Evolutionary conservation across 2,888 invertebrate genomes (phyloP).

Genomic region (Drosophila hamatofila): DNA sequence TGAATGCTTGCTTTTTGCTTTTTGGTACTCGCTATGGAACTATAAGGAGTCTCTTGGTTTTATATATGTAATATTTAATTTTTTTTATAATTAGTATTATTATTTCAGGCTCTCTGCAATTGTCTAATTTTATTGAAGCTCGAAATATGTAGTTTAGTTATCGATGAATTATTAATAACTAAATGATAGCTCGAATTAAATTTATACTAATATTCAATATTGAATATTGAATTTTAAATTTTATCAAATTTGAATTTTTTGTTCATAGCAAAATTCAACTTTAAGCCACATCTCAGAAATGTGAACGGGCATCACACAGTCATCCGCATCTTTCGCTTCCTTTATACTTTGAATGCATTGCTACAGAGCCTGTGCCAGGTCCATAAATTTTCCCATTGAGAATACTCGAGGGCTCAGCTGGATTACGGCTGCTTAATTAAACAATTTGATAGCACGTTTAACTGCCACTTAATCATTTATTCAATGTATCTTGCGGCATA

Average conservation of each 20-base stretch:
- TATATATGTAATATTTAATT: background rate
- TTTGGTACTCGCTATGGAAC: background rate
- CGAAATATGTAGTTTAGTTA: too few relatives aligned
- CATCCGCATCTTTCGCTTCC: background rate
- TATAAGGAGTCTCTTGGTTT: background rate
- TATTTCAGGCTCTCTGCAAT: too few relatives aligned
- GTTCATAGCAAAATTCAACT: too few relatives aligned
- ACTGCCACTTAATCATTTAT: slow-evolving; percentile 56
- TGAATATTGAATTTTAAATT: too few relatives aligned
- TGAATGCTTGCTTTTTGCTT: slow-evolving; percentile 59
- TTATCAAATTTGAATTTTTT: too few relatives aligned
- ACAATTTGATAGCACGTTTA: slow-evolving; percentile 56
- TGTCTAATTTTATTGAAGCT: too few relatives aligned
- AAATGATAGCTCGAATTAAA: too few relatives aligned
- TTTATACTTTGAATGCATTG: slow-evolving; percentile 4
- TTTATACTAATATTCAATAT: too few relatives aligned
- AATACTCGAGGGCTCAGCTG: slow-evolving; percentile 39
- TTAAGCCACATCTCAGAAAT: too few relatives aligned
- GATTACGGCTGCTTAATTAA: slow-evolving; percentile 61
- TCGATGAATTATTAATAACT: too few relatives aligned
- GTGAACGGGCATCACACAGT: background rate
- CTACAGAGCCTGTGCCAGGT: background rate
- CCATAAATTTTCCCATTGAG: slow-evolving; percentile 46
- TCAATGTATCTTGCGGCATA: slow-evolving; percentile 39
- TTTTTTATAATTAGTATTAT: too few relatives aligned